Percentiles rank a stretch among this genome's conserved stretches.
Evolutionary conservation across 2,888 invertebrate genomes (phyloP).

Genomic region (Physocephala rufipes): DNA sequence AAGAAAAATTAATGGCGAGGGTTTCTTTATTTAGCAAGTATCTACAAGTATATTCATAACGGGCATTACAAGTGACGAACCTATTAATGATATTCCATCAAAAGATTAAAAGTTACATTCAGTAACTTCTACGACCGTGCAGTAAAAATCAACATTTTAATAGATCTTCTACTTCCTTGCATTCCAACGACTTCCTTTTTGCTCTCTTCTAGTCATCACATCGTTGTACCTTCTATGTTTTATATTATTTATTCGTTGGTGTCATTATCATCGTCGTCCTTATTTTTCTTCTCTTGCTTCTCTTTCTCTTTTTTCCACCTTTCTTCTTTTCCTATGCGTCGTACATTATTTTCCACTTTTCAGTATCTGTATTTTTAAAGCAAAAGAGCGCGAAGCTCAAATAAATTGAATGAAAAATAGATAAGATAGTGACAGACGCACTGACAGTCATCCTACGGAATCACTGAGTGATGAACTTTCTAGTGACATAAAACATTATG

Average conservation of each 20-base stretch:
- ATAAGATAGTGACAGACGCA: background rate
- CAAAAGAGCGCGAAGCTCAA: background rate
- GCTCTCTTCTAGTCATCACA: no score
- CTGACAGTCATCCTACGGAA: background rate
- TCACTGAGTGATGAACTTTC: background rate
- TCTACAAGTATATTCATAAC: constrained; percentile 27
- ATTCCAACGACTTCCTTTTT: no score
- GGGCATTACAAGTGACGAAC: constrained; percentile 24
- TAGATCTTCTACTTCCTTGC: no score
- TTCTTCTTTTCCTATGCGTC: no score
- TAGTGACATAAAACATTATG: constrained; percentile 15
- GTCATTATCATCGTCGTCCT: no score
- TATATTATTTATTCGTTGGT: no score
- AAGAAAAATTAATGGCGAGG: constrained; percentile 29
- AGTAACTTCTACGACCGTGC: no score
- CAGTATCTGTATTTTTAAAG: background rate
- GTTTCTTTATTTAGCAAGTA: no score
- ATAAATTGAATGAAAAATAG: background rate
- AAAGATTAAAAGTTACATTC: constrained; percentile 5
- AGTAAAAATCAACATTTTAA: no score
- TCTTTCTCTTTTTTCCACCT: no score
- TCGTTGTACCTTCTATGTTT: background rate
- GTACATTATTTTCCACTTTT: background rate
- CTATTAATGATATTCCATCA: constrained; percentile 17
- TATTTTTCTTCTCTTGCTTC: no score